Percentiles rank a stretch among this genome's conserved stretches.
Evolutionary conservation across 1,140 invertebrate genomes (phyloP).

Genomic region (Drosophila pruinosa): DNA sequence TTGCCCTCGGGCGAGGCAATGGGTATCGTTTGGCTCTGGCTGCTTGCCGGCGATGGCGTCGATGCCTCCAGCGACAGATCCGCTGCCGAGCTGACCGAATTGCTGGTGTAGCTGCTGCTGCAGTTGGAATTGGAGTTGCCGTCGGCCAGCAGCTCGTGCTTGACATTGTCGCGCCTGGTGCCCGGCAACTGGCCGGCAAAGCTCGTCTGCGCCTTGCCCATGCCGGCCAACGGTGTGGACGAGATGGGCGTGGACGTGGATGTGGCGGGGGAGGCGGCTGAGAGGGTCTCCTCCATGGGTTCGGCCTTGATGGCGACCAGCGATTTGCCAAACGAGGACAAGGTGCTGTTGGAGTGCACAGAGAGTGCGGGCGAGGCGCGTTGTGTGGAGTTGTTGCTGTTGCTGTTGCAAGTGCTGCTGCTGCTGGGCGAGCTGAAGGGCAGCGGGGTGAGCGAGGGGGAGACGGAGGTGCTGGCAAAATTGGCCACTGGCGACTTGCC

Average conservation of each 20-base stretch:
- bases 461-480: background rate
- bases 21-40: conserved; percentile 23
- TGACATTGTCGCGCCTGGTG: conserved; percentile 1
- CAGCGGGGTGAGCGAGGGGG: conserved; percentile 29
- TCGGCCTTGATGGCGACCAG: conserved; percentile 51
- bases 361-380: conserved; percentile 57
- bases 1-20: conserved; percentile 43
- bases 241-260: background rate
- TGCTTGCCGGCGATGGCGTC: conserved; percentile 62
- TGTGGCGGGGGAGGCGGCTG: background rate
- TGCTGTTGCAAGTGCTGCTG: conserved; percentile 51
- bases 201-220: conserved; percentile 50
- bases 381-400: conserved; percentile 29
- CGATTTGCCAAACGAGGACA: conserved; percentile 65
- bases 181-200: conserved; percentile 60
- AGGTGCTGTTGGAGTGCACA: conserved; percentile 53
- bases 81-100: conserved; percentile 72
- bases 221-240: background rate
- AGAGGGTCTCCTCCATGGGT: conserved; percentile 41
- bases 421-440: conserved; percentile 61
- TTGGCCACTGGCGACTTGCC: conserved; percentile 16
- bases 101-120: conserved; percentile 54
- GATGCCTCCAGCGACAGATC: conserved; percentile 77
- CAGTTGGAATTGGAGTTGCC: conserved; percentile 62
- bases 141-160: conserved; percentile 50